Conservation (phyloP, 2,888 invertebrate species). For the Drosophila niveifrons region DNA sequence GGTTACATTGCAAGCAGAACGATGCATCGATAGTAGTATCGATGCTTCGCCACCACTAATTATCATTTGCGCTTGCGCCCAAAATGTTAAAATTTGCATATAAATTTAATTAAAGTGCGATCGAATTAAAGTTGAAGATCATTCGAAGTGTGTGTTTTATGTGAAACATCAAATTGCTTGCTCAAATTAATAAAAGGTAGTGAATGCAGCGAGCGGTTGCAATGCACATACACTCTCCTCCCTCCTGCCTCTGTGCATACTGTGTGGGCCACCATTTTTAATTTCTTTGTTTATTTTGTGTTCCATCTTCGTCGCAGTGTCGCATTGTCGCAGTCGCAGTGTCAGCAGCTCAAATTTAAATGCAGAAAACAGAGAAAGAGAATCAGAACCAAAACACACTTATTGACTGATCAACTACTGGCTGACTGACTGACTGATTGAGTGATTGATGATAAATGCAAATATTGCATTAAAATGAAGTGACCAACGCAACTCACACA, state of each 20-base stretch:
- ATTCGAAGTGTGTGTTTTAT: conserved; percentile 15
- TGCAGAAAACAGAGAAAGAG: conserved; percentile 45
- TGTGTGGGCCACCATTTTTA: conserved; percentile 79
- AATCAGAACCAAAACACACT: conserved; percentile 11
- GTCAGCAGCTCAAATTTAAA: conserved; percentile 38
- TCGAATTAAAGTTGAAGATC: conserved; percentile 13
- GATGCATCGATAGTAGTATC: not conserved
- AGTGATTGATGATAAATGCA: conserved; percentile 22
- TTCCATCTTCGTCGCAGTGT: conserved; percentile 75
- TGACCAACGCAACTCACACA: conserved; percentile 38
- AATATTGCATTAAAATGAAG: conserved; percentile 50
- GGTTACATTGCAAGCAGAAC: not conserved
- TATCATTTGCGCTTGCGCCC: conserved; percentile 69
- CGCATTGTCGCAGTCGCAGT: conserved; percentile 40
- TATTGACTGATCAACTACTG: conserved; percentile 11
- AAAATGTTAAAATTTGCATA: conserved; percentile 62
- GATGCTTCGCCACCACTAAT: conserved; percentile 11
- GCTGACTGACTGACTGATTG: conserved; percentile 18
- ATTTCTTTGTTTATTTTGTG: conserved; percentile 83
- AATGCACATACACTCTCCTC: conserved; percentile 39
- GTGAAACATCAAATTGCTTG: not conserved
- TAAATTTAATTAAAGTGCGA: conserved; percentile 54
- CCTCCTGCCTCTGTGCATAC: conserved; percentile 25
- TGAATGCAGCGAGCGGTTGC: conserved; percentile 19
- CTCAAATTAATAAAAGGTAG: conserved; percentile 31